A percentile compares a stretch with the other conserved stretches of the same genome.
Conservation (phyloP, 2,888 invertebrate species). For the Hipparchia sbordonii region DNA sequence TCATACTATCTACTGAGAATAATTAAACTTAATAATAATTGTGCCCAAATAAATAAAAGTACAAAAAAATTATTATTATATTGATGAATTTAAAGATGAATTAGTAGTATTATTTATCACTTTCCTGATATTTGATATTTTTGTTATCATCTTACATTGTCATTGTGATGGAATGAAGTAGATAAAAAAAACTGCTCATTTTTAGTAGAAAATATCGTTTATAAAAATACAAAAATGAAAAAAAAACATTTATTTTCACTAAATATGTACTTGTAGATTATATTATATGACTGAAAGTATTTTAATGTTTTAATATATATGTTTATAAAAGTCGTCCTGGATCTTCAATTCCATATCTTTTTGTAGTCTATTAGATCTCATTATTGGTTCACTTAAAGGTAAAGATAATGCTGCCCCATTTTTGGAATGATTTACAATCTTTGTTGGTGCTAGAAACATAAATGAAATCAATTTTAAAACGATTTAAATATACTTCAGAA, state of each 20-base stretch:
- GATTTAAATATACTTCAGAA: not conserved
- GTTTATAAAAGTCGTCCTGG: conserved; percentile 57
- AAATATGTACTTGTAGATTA: not conserved
- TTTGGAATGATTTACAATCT: conserved; percentile 14
- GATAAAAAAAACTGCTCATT: not conserved
- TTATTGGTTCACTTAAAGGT: conserved; percentile 34
- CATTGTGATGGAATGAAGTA: not conserved
- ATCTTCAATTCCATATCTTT: conserved; percentile 32
- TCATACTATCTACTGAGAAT: not conserved
- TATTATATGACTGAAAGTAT: not conserved
- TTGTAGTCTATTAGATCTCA: conserved; percentile 48
- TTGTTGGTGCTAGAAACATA: conserved; percentile 12
- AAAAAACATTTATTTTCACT: not conserved
- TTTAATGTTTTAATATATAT: conserved; percentile 51
- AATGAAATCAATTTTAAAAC: not conserved
- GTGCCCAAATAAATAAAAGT: not conserved
- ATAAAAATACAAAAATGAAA: conserved; percentile 19
- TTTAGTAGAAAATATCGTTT: conserved; percentile 11
- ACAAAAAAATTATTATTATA: not conserved
- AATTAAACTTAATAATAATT: no score
- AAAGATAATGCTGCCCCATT: conserved; percentile 17
- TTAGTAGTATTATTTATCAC: not conserved
- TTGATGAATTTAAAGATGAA: not conserved
- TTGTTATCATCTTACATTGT: not conserved
- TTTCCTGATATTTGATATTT: not conserved